Evolutionary conservation across 1,140 invertebrate species (phyloP), one percentile per base, ranked within the genome.

Genomic region (Eurosta solidaginis): DNA sequence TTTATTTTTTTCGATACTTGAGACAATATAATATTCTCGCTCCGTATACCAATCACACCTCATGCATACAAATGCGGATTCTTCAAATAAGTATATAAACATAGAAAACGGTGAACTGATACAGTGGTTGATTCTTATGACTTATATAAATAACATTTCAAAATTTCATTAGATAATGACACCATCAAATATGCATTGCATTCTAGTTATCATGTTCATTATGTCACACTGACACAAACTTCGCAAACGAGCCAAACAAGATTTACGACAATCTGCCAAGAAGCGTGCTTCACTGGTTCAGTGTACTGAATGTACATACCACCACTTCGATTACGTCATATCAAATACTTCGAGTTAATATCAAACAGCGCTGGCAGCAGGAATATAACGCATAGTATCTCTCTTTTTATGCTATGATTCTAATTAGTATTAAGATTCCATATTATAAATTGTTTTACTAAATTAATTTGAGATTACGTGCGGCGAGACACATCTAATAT

Each of bases 1-100:
- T 68, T 68, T 68, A 68, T 68, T 68, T 68, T 40, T 40, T 40
- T 59, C n/a, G 52, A 59, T 59, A 59, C 54, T 59, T n/a, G n/a
- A n/a, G n/a, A n/a, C n/a, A 29, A 59, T 33, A 20, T 22, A 40
- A 68, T 68, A 68, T 36, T 33, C 12, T 59, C 27, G 27, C 29
- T 59, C 25, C 50, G 4, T 22, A 36, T 25, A 14, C 14, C 54
- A 29, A 59, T 59, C 12, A 14, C 52, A 59, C n/a, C 3, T 33
- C 54, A 22, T 17, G 27, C 59, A 40, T 68, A 10, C 29, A 42
- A 22, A 47, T 47, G 12, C n/a, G n/a, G n/a, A n/a, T n/a, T n/a
- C n/a, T n/a, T n/a, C n/a, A n/a, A n/a, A n/a, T n/a, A n/a, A n/a
- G n/a, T n/a, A n/a, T n/a, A n/a, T n/a, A 49, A 33, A 59, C 33